Conservation (phyloP, 2,888 invertebrate genomes). For the Synanthedon formicaeformis region DNA sequence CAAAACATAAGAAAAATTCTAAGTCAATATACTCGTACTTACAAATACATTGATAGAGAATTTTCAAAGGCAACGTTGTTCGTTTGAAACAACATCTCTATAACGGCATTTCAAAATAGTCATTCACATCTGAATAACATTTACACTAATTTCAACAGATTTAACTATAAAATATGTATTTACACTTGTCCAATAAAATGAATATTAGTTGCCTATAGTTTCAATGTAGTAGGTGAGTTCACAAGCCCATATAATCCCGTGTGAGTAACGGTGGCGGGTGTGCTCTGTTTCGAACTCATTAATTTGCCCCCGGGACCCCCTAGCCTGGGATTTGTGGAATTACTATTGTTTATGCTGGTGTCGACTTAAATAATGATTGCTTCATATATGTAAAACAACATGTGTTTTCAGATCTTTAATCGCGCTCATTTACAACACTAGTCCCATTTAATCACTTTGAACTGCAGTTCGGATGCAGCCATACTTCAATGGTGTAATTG, state of each 20-base stretch:
- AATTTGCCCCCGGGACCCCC: slow-evolving; percentile 40
- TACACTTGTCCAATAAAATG: neutral
- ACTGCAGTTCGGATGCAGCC: too few relatives aligned
- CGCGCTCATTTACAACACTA: neutral
- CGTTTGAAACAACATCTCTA: too few relatives aligned
- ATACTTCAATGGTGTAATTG: too few relatives aligned
- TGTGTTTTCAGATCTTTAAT: slow-evolving; percentile 8
- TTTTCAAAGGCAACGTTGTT: too few relatives aligned
- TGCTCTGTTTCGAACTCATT: slow-evolving; percentile 34
- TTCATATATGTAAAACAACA: slow-evolving; percentile 14
- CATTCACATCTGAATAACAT: too few relatives aligned
- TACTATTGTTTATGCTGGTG: slow-evolving; percentile 50
- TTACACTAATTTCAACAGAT: too few relatives aligned
- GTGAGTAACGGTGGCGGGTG: slow-evolving; percentile 36
- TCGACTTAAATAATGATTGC: slow-evolving; percentile 36
- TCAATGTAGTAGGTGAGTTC: neutral
- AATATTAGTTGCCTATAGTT: neutral
- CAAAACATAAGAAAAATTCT: too few relatives aligned
- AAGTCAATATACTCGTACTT: too few relatives aligned
- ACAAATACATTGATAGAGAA: too few relatives aligned
- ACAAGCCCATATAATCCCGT: slow-evolving; percentile 22
- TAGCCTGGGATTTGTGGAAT: slow-evolving; percentile 46
- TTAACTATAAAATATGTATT: too few relatives aligned
- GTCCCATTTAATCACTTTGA: too few relatives aligned
- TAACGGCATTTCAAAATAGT: too few relatives aligned